Evolutionary conservation across 2,888 invertebrate species (phyloP), one percentile per base, ranked within the genome.

Genomic region (Schizaphis graminum): DNA sequence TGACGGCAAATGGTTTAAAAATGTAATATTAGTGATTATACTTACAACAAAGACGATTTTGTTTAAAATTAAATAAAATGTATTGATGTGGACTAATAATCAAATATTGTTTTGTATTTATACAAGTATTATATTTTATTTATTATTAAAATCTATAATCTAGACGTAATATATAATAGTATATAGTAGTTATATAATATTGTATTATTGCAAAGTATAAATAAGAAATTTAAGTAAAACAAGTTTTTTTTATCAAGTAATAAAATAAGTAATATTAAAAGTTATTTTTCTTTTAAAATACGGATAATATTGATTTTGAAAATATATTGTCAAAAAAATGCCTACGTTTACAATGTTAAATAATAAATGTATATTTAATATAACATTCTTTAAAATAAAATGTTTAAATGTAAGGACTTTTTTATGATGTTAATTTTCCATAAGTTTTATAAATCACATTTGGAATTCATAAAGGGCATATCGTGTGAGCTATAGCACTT

Each of bases 391-490:
- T 77, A 21, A 35, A 21, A 77, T 77, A 35, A 77, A 77, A 77
- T 77, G 77, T 35, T 77, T 35, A 35, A 90, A 44, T 47, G 0
- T 47, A 67, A 67, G 49, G 24, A 44, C 56, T 49, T 61, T 77
- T 77, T 77, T 35, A 77, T 11, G n/a, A 47, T 49, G 35, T 67
- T 49, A n/a, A 49, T 44, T 47, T 44, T 86, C 13, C 47, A 56
- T 28, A 86, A 26, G 56, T 91, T 85, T 28, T 41, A 56, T 91
- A 85, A 85, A 91, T 91, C n/a, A 44, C 26, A 91, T 91, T 91
- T 77, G 35, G 26, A 77, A 44, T 49, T 35, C n/a, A n/a, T 57
- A 92, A 92, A 92, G 92, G 92, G 92, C 87, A 92, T 86, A 44
- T 86, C 56, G 56, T 61, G 49, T 49, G 28, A 11, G n/a, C n/a